phyloP scores from a whole-genome alignment of 2,888 invertebrate species.

The Cosmia pyralina region DNA sequence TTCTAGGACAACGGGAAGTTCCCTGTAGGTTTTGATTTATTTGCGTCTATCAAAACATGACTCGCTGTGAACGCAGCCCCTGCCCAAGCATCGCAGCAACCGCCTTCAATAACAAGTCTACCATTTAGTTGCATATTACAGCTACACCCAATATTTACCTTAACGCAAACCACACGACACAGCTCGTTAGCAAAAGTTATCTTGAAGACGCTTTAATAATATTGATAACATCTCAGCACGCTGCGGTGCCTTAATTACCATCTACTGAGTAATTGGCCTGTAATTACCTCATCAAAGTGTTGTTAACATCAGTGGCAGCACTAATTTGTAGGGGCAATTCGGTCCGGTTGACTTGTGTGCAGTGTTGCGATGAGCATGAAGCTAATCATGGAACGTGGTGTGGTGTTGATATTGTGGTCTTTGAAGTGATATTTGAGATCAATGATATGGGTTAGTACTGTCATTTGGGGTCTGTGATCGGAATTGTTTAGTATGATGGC shows the following conservation, averaged over 20 bases:
- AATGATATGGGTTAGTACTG: background rate
- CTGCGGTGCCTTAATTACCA: slow-evolving; percentile 63
- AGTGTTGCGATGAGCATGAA: slow-evolving; percentile 30
- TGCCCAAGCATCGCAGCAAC: no score
- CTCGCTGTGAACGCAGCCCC: no score
- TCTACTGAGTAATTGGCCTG: slow-evolving; percentile 65
- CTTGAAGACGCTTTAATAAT: slow-evolving; percentile 53
- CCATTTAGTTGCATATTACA: background rate
- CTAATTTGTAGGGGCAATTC: slow-evolving; percentile 56
- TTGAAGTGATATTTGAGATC: slow-evolving; percentile 11
- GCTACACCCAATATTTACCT: slow-evolving; percentile 23
- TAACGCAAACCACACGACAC: slow-evolving; percentile 31
- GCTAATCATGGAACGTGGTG: slow-evolving; percentile 10
- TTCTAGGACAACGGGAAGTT: no score
- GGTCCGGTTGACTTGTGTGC: slow-evolving; percentile 42
- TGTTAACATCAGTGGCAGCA: slow-evolving; percentile 59
- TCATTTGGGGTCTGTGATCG: background rate
- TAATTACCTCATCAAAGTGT: slow-evolving; percentile 69
- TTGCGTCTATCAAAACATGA: no score
- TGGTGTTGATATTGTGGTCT: background rate
- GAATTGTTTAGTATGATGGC: background rate
- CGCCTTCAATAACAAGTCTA: no score
- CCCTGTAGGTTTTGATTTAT: no score
- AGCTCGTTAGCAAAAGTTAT: slow-evolving; percentile 60
- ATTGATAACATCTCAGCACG: slow-evolving; percentile 61